These are phyloP conservation scores for Proterorhinus semilunaris DNA, from an alignment of 2,113 vertebrate species.

Conservation along the genomic window DNA sequence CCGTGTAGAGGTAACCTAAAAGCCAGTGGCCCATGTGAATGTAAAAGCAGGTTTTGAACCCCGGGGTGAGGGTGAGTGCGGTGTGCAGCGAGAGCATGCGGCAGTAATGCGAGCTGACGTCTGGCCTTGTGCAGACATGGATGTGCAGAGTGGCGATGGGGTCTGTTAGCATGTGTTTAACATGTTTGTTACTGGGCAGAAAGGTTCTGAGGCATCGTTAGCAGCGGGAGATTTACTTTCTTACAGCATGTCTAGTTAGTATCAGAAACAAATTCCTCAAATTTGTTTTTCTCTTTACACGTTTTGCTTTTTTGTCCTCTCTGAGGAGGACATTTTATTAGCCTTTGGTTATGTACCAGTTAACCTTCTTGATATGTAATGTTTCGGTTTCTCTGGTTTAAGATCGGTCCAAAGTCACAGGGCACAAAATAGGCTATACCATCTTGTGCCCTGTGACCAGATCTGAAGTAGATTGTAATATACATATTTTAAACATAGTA, in stretches of 20 bases:
- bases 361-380: no score
- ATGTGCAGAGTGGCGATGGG: background rate
- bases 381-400: no score
- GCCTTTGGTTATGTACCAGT: no score
- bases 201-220: background rate
- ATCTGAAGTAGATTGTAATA: no score
- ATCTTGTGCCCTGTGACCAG: no score
- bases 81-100: constrained; percentile 1
- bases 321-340: no score
- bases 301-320: no score
- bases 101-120: constrained; percentile 42
- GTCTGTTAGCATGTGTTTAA: background rate
- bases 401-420: no score
- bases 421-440: no score
- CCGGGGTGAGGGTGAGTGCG: background rate
- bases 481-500: no score
- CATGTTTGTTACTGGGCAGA: constrained; percentile 34
- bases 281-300: no score
- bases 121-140: constrained; percentile 10
- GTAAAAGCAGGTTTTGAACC: constrained; percentile 20
- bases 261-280: background rate
- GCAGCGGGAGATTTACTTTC: background rate
- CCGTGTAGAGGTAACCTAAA: constrained; percentile 12
- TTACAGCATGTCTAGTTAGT: background rate
- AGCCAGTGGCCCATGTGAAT: constrained; percentile 14